phyloP scores from a whole-genome alignment of 2,888 invertebrate species.

The Aspidiotus destructor region DNA sequence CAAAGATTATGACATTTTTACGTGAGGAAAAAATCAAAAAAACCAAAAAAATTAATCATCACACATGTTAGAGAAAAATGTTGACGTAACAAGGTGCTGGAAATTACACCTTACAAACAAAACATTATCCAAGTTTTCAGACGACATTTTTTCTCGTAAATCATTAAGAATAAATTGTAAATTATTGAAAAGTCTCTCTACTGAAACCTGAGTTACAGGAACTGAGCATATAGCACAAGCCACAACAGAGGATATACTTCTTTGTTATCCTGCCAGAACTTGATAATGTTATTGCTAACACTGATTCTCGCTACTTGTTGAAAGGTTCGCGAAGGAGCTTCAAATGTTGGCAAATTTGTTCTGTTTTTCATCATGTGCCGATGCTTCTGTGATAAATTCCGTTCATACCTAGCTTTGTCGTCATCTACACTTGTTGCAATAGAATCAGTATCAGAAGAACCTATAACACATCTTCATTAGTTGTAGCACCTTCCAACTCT shows the following conservation, averaged over 20 bases:
- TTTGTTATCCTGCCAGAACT: conserved; percentile 14
- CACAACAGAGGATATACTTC: neutral
- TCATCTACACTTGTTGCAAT: neutral
- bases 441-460: neutral
- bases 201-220: neutral
- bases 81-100: neutral
- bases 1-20: too few species aligned
- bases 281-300: conserved; percentile 1
- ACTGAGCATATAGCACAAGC: neutral
- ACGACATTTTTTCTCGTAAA: neutral
- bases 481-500: neutral
- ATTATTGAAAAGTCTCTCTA: neutral
- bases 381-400: neutral
- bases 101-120: neutral
- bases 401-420: neutral
- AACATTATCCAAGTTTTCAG: conserved; percentile 2
- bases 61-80: too few species aligned
- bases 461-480: neutral
- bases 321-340: neutral
- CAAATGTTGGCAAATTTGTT: neutral
- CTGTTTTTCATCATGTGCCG: neutral
- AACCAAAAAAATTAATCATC: too few species aligned
- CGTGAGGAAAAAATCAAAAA: too few species aligned
- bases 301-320: conserved; percentile 1
- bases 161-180: conserved; percentile 1